These are phyloP conservation scores for Euplexia lucipara DNA, from an alignment of 2,888 invertebrate species.

Conservation along the genomic window DNA sequence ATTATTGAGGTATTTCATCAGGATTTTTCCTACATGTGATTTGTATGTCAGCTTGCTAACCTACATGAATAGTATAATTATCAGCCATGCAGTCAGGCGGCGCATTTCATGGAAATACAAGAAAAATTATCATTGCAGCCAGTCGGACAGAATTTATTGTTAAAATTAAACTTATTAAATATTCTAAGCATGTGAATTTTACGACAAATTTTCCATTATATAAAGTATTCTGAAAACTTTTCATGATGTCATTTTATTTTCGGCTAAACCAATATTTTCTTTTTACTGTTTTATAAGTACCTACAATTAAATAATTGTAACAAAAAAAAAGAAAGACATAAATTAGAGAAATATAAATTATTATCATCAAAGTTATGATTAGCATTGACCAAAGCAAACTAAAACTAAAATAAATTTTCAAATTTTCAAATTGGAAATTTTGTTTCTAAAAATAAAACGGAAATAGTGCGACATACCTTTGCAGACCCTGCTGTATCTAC, in stretches of 20 bases:
- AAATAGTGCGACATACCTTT: slow-evolving; percentile 35
- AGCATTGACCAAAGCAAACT: too few species aligned
- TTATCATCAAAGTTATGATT: too few species aligned
- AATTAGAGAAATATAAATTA: too few species aligned
- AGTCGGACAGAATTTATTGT: not conserved
- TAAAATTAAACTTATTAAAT: not conserved
- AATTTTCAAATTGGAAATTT: too few species aligned
- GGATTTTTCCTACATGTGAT: slow-evolving; percentile 1
- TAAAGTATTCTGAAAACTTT: not conserved
- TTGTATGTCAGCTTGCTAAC: slow-evolving; percentile 2
- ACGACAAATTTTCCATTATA: not conserved
- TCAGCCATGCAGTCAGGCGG: slow-evolving; percentile 1
- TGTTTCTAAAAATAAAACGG: not conserved
- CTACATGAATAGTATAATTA: slow-evolving; percentile 1
- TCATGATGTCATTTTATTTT: too few species aligned
- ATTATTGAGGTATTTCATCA: too few species aligned
- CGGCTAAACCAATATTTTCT: too few species aligned
- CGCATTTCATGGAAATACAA: not conserved
- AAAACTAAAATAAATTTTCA: too few species aligned
- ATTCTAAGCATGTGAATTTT: not conserved
- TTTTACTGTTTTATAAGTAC: too few species aligned
- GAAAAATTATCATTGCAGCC: not conserved
- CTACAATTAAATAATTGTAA: too few species aligned
- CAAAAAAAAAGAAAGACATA: too few species aligned
- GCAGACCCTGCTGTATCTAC: not conserved